Conservation (phyloP, 2,113 vertebrate genomes). For the Ibidorhyncha struthersii region DNA sequence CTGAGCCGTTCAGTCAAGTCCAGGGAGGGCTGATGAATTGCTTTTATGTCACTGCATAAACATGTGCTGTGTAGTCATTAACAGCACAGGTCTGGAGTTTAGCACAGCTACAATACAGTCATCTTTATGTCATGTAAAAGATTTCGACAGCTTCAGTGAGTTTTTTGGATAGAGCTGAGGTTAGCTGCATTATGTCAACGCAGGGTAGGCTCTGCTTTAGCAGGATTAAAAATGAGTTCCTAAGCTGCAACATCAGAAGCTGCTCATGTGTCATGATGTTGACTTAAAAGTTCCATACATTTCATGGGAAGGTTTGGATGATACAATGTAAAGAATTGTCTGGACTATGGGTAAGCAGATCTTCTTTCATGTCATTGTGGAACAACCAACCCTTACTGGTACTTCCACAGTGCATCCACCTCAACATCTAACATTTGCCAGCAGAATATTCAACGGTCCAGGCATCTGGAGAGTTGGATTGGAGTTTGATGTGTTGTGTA, state of each 20-base stretch:
- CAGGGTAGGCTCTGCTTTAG: neutral
- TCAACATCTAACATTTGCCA: neutral
- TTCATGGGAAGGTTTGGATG: neutral
- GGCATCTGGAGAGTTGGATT: neutral
- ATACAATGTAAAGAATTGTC: neutral
- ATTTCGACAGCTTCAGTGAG: neutral
- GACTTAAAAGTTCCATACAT: neutral
- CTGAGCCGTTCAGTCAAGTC: slow-evolving; percentile 8
- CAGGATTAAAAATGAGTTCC: neutral
- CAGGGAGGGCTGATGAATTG: neutral
- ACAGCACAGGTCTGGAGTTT: neutral
- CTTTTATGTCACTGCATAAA: slow-evolving; percentile 24
- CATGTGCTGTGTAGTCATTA: slow-evolving; percentile 18
- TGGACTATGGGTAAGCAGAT: neutral
- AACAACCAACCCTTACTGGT: neutral
- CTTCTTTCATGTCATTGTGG: neutral
- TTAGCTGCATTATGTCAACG: neutral
- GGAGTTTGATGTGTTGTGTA: neutral
- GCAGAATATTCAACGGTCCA: neutral
- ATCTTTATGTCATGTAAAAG: slow-evolving; percentile 1
- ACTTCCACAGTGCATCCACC: neutral
- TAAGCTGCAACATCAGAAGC: neutral
- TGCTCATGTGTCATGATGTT: neutral
- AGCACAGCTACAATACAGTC: neutral
- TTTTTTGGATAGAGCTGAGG: neutral